These are phyloP conservation scores for Dendrolimus pini DNA, from an alignment of 2,888 invertebrate genomes.

Conservation along the genomic window DNA sequence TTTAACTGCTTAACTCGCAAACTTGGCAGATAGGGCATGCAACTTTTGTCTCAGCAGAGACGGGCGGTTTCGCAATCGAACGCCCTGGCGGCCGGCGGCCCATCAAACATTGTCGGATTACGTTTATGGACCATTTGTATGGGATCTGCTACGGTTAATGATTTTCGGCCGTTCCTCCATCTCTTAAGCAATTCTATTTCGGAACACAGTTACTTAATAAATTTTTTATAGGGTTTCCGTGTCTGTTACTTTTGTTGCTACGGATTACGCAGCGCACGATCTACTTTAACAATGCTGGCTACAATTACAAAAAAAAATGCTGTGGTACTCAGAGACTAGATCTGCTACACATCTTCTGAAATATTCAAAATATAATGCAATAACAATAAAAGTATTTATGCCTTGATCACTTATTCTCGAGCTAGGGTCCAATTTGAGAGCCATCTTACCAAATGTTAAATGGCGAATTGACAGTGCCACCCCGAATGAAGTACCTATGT, in stretches of 20 bases:
- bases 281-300: slow-evolving; percentile 11
- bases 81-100: slow-evolving; percentile 32
- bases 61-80: slow-evolving; percentile 42
- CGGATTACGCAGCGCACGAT: slow-evolving; percentile 17
- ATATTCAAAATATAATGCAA: too few species aligned
- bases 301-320: background rate
- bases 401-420: too few species aligned
- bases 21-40: slow-evolving; percentile 7
- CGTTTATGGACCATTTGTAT: slow-evolving; percentile 66
- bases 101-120: slow-evolving; percentile 67
- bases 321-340: too few species aligned
- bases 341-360: too few species aligned
- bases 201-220: slow-evolving; percentile 38
- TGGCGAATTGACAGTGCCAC: too few species aligned
- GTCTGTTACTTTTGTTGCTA: slow-evolving; percentile 12
- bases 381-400: too few species aligned
- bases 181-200: slow-evolving; percentile 46
- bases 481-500: too few species aligned
- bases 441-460: too few species aligned
- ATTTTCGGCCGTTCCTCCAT: slow-evolving; percentile 46
- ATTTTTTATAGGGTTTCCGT: slow-evolving; percentile 30
- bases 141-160: slow-evolving; percentile 64
- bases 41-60: slow-evolving; percentile 27
- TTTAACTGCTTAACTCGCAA: background rate
- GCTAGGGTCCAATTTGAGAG: too few species aligned